Base-by-base conservation (phyloP, 2,113 vertebrate genomes). In the Phasianus colchicus region DNA sequence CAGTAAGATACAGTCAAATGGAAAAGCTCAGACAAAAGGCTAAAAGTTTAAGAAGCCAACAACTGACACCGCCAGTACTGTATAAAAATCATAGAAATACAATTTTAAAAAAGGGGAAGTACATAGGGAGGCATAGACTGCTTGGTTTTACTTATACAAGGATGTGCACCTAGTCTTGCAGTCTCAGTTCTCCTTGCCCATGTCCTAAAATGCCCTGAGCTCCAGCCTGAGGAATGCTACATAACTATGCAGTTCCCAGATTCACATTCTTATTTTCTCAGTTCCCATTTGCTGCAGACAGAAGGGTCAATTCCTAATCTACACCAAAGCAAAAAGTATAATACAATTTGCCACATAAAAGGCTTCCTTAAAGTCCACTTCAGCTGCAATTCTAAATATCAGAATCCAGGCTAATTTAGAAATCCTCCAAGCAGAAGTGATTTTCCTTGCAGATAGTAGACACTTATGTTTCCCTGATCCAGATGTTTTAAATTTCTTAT, bases 361-460 rank as follows among this genome's bases (percentile, higher is more conserved):
- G 88, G 54, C n/a, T 82, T 90, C 40, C 36, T 25, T 76, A 5
- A 93, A 76, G 54, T 89, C 71, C 70, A 66, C 43, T 94, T 90
- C 27, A 72, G 57, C 90, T 81, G 66, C 34, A 92, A 63, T 87
- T 92, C 63, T 75, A 79, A 72, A 29, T 75, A 48, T 47, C 34
- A 88, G 77, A 84, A 88, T 86, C 61, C 83, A 78, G 82, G 52
- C 57, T 87, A 95, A 95, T 92, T 78, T 75, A 90, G 71, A 90
- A 96, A 93, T 79, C 78, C 77, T 92, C 91, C 89, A 90, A 89
- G 89, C 74, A 94, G 58, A 96, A 96, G 30, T 92, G 81, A 96
- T 96, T 96, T 89, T 92, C 86, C 58, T 75, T 73, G 45, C 77
- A 20, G 40, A 93, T 94, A 86, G n/a, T 17, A 78, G 57, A 54